Conservation (phyloP, 1,140 invertebrate species). For the Helicoverpa armigera region DNA sequence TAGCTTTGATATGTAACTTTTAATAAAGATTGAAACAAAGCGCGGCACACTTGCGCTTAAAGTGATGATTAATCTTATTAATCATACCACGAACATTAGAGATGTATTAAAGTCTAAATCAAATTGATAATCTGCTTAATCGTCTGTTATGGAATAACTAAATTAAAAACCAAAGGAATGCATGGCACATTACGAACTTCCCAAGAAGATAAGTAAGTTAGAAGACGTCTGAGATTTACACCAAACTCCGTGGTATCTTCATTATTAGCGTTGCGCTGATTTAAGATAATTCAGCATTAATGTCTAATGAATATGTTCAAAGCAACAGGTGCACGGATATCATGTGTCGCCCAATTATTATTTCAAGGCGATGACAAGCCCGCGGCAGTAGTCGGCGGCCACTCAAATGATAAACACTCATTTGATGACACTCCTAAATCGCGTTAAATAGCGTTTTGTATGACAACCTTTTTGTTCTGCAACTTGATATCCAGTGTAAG, state of each 20-base stretch:
- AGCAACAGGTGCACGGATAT: constrained; percentile 56
- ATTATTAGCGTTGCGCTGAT: constrained; percentile 40
- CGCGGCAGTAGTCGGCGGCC: constrained; percentile 38
- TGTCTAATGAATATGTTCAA: constrained; percentile 51
- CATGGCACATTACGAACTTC: too few species aligned
- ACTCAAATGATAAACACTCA: constrained; percentile 43
- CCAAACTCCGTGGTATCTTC: constrained; percentile 20
- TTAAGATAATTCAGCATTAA: constrained; percentile 48
- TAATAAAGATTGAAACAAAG: constrained; percentile 74
- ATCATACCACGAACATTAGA: not conserved
- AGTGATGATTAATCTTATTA: constrained; percentile 26
- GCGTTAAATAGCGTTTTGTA: constrained; percentile 52
- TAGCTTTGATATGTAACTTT: constrained; percentile 65
- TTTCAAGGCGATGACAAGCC: constrained; percentile 57
- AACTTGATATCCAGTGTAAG: constrained; percentile 64
- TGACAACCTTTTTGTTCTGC: constrained; percentile 35
- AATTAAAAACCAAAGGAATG: not conserved
- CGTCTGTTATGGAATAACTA: not conserved
- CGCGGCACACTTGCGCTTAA: not conserved
- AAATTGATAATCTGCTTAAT: not conserved
- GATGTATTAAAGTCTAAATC: not conserved
- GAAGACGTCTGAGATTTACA: not conserved
- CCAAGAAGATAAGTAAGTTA: too few species aligned
- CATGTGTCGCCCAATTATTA: constrained; percentile 53
- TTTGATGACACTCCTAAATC: constrained; percentile 29